Conservation (phyloP, 2,888 invertebrate genomes). For the Calephelis perditalis region DNA sequence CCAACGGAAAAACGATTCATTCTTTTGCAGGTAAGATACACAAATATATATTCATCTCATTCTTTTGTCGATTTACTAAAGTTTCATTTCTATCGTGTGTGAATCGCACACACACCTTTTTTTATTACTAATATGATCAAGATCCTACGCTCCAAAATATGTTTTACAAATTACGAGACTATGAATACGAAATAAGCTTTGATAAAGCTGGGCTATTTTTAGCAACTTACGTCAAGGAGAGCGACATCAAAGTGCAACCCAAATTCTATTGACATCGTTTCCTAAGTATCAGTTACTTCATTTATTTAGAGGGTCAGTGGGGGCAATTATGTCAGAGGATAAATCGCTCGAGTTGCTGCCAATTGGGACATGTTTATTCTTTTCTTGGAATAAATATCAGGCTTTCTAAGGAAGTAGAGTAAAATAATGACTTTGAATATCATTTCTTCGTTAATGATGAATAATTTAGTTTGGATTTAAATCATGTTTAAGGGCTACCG, state of each 20-base stretch:
- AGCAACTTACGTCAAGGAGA: conserved; percentile 9
- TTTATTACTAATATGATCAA: too few relatives aligned
- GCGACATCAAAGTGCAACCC: conserved; percentile 16
- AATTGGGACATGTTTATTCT: conserved; percentile 16
- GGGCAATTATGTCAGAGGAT: conserved; percentile 23
- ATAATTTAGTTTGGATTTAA: neutral
- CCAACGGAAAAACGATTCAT: too few relatives aligned
- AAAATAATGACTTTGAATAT: conserved; percentile 3
- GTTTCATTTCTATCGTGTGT: too few relatives aligned
- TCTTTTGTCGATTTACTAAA: too few relatives aligned
- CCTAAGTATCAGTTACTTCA: conserved; percentile 15
- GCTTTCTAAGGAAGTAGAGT: conserved; percentile 4
- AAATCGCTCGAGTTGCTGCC: conserved; percentile 18
- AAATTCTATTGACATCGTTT: conserved; percentile 18
- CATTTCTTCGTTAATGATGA: conserved; percentile 7
- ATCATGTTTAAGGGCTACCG: neutral
- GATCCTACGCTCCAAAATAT: too few relatives aligned
- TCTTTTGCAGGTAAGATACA: too few relatives aligned
- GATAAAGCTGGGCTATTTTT: neutral
- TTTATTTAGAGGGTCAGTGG: conserved; percentile 20
- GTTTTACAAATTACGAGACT: neutral
- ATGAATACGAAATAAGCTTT: conserved; percentile 6
- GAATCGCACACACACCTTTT: too few relatives aligned
- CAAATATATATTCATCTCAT: too few relatives aligned
- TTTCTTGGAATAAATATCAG: conserved; percentile 1